These are phyloP conservation scores for Mirza zaza DNA, from an alignment of 2,113 vertebrate species.

Conservation along the genomic window DNA sequence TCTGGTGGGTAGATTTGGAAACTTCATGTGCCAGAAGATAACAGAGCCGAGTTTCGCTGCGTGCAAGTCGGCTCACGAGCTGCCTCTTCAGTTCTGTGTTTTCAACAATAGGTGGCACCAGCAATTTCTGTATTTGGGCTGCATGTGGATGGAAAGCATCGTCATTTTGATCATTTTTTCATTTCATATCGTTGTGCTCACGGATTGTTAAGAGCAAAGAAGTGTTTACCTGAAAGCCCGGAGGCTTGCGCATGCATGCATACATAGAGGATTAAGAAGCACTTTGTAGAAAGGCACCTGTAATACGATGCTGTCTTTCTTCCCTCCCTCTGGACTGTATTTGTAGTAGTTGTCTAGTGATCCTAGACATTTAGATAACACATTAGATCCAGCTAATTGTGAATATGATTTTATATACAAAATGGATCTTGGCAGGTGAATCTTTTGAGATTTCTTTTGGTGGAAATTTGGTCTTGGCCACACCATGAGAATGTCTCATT, in stretches of 20 bases:
- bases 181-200: conserved; percentile 52
- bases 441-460: background rate
- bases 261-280: background rate
- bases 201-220: conserved; percentile 65
- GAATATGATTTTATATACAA: background rate
- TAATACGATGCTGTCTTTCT: background rate
- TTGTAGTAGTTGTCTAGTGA: background rate
- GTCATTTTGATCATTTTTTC: conserved; percentile 56
- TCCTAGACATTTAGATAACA: background rate
- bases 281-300: conserved; percentile 6
- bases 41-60: background rate
- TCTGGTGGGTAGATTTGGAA: background rate
- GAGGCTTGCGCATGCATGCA: background rate
- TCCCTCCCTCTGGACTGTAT: background rate
- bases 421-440: background rate
- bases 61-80: background rate
- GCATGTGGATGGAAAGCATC: conserved; percentile 2
- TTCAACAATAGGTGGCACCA: conserved; percentile 83
- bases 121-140: conserved; percentile 72
- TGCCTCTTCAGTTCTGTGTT: conserved; percentile 75
- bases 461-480: conserved; percentile 12
- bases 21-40: background rate
- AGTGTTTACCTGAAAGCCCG: conserved; percentile 13
- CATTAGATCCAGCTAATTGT: background rate
- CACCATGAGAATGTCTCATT: background rate